phyloP scores from a whole-genome alignment of 1,140 invertebrate genomes.

The Antheraea pernyi region DNA sequence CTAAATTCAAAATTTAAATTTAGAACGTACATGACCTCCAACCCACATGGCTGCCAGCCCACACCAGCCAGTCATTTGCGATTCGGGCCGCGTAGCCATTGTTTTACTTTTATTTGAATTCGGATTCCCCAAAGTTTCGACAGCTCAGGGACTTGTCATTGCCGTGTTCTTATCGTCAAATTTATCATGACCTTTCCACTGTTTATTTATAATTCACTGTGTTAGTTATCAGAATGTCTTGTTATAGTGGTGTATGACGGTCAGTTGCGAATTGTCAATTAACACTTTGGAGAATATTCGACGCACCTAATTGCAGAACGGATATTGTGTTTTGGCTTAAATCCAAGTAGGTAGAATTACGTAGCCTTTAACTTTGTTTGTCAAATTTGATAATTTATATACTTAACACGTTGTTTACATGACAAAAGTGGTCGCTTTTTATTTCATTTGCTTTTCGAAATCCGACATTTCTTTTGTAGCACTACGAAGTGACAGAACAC shows the following conservation, averaged over 20 bases:
- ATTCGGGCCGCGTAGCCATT: constrained; percentile 69
- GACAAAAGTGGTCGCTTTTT: no score
- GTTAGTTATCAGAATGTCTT: not conserved
- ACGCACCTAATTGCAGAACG: not conserved
- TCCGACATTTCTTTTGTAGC: no score
- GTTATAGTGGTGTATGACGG: constrained; percentile 21
- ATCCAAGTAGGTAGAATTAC: not conserved
- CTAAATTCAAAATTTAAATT: constrained; percentile 50
- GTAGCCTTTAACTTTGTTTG: no score
- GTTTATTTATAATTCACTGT: not conserved
- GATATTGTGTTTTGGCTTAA: not conserved
- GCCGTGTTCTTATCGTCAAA: constrained; percentile 11
- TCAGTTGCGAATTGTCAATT: constrained; percentile 20
- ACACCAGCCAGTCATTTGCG: constrained; percentile 58
- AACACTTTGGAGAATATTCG: not conserved
- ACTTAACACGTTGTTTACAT: no score
- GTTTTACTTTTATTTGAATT: constrained; percentile 72
- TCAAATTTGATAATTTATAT: no score
- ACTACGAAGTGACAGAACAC: no score
- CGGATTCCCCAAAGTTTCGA: constrained; percentile 59
- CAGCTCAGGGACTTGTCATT: constrained; percentile 33
- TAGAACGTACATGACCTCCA: constrained; percentile 65
- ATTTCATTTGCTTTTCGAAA: no score
- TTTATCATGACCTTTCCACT: constrained; percentile 17
- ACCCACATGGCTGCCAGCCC: constrained; percentile 66